These are phyloP conservation scores for Terrapene triunguis DNA, from an alignment of 2,113 vertebrate species.

Conservation along the genomic window DNA sequence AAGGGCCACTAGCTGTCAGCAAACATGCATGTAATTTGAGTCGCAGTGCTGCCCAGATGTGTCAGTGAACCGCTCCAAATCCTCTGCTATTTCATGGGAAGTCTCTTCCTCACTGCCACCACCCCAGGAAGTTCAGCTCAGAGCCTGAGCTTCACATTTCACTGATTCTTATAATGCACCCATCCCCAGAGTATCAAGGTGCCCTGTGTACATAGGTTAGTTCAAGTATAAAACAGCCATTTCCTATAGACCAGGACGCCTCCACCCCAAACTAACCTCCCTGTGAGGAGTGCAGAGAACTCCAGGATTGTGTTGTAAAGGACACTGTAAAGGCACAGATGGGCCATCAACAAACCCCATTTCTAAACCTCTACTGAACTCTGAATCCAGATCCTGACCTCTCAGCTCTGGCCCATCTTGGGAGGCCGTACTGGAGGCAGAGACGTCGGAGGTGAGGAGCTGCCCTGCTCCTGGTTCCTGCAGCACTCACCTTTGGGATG, in stretches of 20 bases:
- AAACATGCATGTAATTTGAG: background rate
- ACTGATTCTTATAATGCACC: background rate
- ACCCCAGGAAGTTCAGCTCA: background rate
- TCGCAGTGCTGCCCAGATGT: background rate
- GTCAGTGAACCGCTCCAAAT: background rate
- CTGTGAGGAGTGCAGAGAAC: background rate
- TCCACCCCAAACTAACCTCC: background rate
- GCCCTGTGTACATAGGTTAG: background rate
- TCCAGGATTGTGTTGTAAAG: accelerated
- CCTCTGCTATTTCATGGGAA: background rate
- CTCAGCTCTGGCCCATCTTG: background rate
- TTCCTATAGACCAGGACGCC: background rate
- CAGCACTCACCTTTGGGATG: background rate
- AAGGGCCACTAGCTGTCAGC: background rate
- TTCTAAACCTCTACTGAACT: background rate
- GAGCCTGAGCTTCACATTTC: background rate
- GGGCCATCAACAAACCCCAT: background rate
- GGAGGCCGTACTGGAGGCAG: background rate
- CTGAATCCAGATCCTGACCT: background rate
- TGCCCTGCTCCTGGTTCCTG: background rate
- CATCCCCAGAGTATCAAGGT: background rate
- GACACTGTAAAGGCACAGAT: background rate
- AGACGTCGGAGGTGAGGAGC: accelerated
- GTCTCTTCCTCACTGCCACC: background rate
- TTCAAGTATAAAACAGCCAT: background rate